Conservation (phyloP, 2,797 vertebrate species). For the Artibeus lituratus region DNA sequence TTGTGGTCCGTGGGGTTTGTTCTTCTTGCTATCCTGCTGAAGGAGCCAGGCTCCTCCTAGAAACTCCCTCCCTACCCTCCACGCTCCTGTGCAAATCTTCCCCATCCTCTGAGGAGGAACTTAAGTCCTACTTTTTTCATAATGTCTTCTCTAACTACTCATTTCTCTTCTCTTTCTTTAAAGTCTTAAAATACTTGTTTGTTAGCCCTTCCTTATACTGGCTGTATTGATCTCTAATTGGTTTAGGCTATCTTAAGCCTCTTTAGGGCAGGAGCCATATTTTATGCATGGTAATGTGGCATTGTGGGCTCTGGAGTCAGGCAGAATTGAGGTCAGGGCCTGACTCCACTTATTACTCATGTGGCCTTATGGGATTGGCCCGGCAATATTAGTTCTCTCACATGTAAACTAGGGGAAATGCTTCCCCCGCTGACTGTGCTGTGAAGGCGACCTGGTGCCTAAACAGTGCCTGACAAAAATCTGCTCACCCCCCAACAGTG, state of each 20-base stretch:
- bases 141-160: neutral
- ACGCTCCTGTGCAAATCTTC: neutral
- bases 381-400: neutral
- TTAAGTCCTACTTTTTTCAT: neutral
- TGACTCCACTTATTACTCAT: neutral
- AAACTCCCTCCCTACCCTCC: neutral
- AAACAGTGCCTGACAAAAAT: neutral
- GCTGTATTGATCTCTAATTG: neutral
- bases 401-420: neutral
- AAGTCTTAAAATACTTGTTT: constrained; percentile 12
- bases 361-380: neutral
- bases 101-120: neutral
- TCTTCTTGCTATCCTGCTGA: neutral
- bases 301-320: neutral
- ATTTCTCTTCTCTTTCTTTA: neutral
- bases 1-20: neutral
- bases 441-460: neutral
- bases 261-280: constrained; percentile 6
- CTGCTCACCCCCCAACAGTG: neutral
- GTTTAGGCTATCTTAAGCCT: constrained; percentile 48
- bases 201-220: neutral
- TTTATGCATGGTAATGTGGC: neutral
- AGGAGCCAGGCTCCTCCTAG: neutral
- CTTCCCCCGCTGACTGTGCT: neutral
- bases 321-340: constrained; percentile 19